Conservation (phyloP, 2,888 invertebrate species). For the Chromoteleia sp. region DNA sequence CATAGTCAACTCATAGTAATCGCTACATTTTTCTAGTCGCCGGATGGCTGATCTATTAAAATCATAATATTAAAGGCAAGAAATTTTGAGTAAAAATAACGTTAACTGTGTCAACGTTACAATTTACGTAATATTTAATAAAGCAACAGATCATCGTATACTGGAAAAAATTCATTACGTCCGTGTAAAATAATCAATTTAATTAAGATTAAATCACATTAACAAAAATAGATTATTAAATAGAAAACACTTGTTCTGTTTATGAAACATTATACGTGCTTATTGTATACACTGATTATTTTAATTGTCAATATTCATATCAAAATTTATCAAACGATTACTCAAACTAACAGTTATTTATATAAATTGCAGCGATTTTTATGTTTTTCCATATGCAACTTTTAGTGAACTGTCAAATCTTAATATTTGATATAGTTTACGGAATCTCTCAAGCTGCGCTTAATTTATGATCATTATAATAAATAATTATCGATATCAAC, state of each 20-base stretch:
- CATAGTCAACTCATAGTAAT: slow-evolving; percentile 24
- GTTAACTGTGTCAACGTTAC: neutral
- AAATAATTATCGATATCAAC: too few relatives aligned
- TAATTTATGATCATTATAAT: too few relatives aligned
- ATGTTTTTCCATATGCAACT: too few relatives aligned
- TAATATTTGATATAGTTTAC: too few relatives aligned
- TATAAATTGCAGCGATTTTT: too few relatives aligned
- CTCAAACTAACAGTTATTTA: too few relatives aligned
- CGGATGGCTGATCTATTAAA: slow-evolving; percentile 15
- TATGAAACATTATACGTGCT: neutral
- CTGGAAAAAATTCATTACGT: neutral
- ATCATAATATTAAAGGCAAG: slow-evolving; percentile 21
- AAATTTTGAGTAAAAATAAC: slow-evolving; percentile 11
- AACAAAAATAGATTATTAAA: slow-evolving; percentile 1
- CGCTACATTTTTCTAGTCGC: slow-evolving; percentile 9
- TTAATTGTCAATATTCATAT: neutral
- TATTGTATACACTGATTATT: neutral
- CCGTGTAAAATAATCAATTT: neutral
- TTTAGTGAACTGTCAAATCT: too few relatives aligned
- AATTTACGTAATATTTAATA: slow-evolving; percentile 12
- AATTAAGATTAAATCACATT: neutral
- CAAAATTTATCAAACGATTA: too few relatives aligned
- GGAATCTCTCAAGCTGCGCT: too few relatives aligned
- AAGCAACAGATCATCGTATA: neutral
- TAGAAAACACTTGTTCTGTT: neutral